phyloP scores from a whole-genome alignment of 2,113 vertebrate genomes.

The Malaclemys terrapin region DNA sequence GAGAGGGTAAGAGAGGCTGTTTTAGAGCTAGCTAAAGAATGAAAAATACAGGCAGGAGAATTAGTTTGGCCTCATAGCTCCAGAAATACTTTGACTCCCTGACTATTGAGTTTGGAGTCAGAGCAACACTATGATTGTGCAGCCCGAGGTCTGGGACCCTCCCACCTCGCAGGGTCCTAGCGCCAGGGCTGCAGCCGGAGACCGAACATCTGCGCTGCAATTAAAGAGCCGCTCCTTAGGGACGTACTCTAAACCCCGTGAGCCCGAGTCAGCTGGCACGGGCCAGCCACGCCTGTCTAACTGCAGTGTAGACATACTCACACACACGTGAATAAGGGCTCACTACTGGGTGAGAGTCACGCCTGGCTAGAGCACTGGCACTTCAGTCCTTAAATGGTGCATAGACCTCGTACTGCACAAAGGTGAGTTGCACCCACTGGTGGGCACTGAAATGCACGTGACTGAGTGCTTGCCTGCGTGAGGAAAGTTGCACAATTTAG shows the following conservation, averaged over 20 bases:
- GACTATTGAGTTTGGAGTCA: neutral
- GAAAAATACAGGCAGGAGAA: neutral
- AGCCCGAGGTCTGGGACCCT: neutral
- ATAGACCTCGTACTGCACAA: neutral
- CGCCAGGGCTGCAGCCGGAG: neutral
- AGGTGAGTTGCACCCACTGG: neutral
- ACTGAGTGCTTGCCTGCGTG: too few relatives aligned
- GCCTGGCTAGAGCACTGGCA: neutral
- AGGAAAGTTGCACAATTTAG: neutral
- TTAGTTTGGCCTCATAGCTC: neutral
- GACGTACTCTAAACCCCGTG: neutral
- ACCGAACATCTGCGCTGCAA: neutral
- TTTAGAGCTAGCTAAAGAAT: neutral
- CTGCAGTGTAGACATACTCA: neutral
- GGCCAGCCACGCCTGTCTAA: too few relatives aligned
- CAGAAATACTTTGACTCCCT: neutral
- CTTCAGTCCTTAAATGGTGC: neutral
- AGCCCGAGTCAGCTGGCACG: neutral
- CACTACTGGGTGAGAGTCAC: neutral
- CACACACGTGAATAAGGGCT: neutral
- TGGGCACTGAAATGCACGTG: neutral
- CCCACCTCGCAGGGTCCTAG: neutral
- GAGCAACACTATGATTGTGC: neutral
- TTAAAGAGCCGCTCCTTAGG: neutral
- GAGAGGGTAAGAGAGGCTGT: neutral